A percentile compares a stretch with the other conserved stretches of the same genome.
Conservation (phyloP, 2,888 invertebrate species). For the Parthenolecanium corni region DNA sequence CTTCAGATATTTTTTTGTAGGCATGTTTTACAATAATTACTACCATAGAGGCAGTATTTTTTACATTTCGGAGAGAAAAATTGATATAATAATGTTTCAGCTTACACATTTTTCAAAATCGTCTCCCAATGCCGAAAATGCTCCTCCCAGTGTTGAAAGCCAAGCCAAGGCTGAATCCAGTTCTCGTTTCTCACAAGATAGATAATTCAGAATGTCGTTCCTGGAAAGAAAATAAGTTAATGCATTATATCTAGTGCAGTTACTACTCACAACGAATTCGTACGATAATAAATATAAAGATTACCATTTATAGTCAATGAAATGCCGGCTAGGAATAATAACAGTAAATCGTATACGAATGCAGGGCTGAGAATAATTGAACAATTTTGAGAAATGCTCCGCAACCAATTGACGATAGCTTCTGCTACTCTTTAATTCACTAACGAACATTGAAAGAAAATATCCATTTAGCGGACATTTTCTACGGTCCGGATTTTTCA, state of each 20-base stretch:
- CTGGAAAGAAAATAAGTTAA: neutral
- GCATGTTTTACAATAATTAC: too few species aligned
- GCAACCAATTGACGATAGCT: conserved; percentile 4
- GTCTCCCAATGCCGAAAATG: conserved; percentile 90
- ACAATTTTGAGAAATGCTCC: neutral
- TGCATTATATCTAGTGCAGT: neutral
- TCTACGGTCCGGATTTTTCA: neutral
- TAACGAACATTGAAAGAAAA: conserved; percentile 8
- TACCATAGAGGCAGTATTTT: too few species aligned
- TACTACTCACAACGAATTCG: neutral
- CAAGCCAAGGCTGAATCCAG: conserved; percentile 79
- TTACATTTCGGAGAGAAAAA: neutral
- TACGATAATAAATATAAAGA: neutral
- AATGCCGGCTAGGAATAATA: conserved; percentile 7
- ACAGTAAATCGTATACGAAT: neutral
- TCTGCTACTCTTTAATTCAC: conserved; percentile 1
- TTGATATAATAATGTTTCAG: conserved; percentile 30
- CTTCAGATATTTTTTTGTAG: too few species aligned
- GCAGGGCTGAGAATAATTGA: neutral
- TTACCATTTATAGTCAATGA: conserved; percentile 25
- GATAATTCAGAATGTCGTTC: conserved; percentile 12
- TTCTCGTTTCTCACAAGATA: conserved; percentile 42
- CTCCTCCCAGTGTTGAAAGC: conserved; percentile 92
- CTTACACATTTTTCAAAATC: conserved; percentile 65
- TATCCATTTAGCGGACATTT: conserved; percentile 16